These are phyloP conservation scores for Drosophila kanapiae DNA, from an alignment of 1,140 invertebrate species.

Conservation along the genomic window DNA sequence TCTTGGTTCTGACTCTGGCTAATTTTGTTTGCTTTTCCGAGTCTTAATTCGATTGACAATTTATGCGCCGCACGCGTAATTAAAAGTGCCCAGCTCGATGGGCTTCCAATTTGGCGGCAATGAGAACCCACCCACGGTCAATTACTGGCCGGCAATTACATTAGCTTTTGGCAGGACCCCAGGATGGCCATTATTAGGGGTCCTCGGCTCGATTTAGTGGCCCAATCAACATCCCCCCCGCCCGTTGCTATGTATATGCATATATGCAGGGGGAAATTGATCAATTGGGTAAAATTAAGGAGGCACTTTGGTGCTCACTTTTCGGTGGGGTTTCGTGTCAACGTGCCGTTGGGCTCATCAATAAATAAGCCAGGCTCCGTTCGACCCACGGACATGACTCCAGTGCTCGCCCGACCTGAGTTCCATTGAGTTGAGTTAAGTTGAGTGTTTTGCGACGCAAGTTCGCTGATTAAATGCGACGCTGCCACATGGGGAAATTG, in stretches of 20 bases:
- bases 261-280: slow-evolving; percentile 72
- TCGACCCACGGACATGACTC: slow-evolving; percentile 37
- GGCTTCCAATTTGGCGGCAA: slow-evolving; percentile 63
- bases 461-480: slow-evolving; percentile 44
- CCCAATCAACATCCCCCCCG: slow-evolving; percentile 56
- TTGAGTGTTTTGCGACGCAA: slow-evolving; percentile 26
- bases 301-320: slow-evolving; percentile 48
- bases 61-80: slow-evolving; percentile 60
- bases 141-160: slow-evolving; percentile 70
- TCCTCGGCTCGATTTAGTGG: slow-evolving; percentile 58
- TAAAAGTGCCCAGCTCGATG: slow-evolving; percentile 64
- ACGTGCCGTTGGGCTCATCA: slow-evolving; percentile 71
- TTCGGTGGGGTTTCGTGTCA: slow-evolving; percentile 72
- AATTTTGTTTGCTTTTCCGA: neutral
- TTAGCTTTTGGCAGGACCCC: slow-evolving; percentile 56
- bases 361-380: slow-evolving; percentile 66
- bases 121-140: slow-evolving; percentile 53
- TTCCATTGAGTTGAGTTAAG: slow-evolving; percentile 10
- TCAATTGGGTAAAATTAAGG: slow-evolving; percentile 80
- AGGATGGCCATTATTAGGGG: slow-evolving; percentile 53
- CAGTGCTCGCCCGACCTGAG: slow-evolving; percentile 2
- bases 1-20: neutral
- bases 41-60: slow-evolving; percentile 50
- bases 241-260: slow-evolving; percentile 58
- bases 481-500: slow-evolving; percentile 36